Evolutionary conservation across 2,797 vertebrate genomes (phyloP).

Genomic region (Yasuhikotakia modesta): DNA sequence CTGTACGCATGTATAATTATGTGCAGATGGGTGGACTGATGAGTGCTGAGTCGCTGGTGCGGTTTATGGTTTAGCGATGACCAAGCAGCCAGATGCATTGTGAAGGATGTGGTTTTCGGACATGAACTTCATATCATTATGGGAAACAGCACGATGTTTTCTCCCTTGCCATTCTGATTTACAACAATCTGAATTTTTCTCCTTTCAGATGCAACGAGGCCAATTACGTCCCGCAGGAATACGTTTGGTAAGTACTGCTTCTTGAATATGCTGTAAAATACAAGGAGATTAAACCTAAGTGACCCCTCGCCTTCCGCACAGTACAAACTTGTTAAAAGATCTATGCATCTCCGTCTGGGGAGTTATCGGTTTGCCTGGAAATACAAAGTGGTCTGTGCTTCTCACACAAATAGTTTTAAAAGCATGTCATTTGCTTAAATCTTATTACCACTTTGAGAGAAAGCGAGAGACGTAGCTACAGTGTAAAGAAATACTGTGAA

Average conservation of each 20-base stretch:
- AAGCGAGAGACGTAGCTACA: slow-evolving; percentile 13
- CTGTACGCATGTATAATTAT: slow-evolving; percentile 51
- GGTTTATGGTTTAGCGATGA: slow-evolving; percentile 57
- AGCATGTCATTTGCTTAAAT: slow-evolving; percentile 26
- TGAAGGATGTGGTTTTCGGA: slow-evolving; percentile 59
- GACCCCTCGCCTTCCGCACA: slow-evolving; percentile 26
- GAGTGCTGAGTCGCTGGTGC: slow-evolving; percentile 51
- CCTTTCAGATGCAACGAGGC: slow-evolving; percentile 35
- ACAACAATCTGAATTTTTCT: slow-evolving; percentile 42
- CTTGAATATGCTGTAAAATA: slow-evolving; percentile 5
- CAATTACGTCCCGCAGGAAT: slow-evolving; percentile 36
- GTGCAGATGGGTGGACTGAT: slow-evolving; percentile 55
- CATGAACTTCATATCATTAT: slow-evolving; percentile 56
- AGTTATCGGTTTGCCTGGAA: slow-evolving; percentile 24
- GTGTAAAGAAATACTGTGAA: slow-evolving; percentile 44
- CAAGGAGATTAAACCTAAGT: slow-evolving; percentile 27
- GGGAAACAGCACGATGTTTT: slow-evolving; percentile 48
- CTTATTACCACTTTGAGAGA: slow-evolving; percentile 40
- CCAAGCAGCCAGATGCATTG: slow-evolving; percentile 54
- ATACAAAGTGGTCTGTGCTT: slow-evolving; percentile 30
- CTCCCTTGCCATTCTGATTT: slow-evolving; percentile 47
- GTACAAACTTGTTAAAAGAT: slow-evolving; percentile 40
- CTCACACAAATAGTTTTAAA: slow-evolving; percentile 30
- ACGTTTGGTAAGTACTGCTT: slow-evolving; percentile 6
- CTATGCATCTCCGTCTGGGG: slow-evolving; percentile 24